Evolutionary conservation across 1,140 invertebrate species (phyloP), one percentile per base, ranked within the genome.

Genomic region (Philopotamus ludificatus): DNA sequence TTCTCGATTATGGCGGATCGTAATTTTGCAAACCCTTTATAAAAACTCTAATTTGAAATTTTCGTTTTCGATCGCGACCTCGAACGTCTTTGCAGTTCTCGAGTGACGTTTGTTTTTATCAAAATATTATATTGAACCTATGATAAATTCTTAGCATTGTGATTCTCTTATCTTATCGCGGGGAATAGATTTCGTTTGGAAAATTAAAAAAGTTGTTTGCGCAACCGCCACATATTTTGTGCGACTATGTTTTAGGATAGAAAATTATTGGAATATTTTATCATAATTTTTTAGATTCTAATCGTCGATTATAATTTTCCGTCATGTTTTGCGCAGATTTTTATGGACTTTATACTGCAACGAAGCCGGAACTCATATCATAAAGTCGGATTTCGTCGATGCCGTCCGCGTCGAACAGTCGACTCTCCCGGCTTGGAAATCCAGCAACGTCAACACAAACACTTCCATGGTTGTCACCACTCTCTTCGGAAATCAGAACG

Each of bases 291-390:
- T n/a, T n/a, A n/a, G n/a, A n/a, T n/a, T n/a, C n/a, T n/a, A n/a
- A n/a, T n/a, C n/a, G n/a, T n/a, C n/a, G 15, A 49, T 49, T 49
- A 21, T 45, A 2, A 47, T 60, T 18, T 26, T 15, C 39, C 34
- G 49, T 10, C 26, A 51, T 65, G 25, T 47, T 72, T 65, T 71
- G 75, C 74, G 76, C 77, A 81, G 85, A 85, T 93, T 93, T 77
- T 80, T 94, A 25, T 94, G 91, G 85, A 89, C 88, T 34, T 78
- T 94, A n/a, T 94, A 93, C 77, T 86, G 88, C 49, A 92, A 91
- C 49, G 91, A 93, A 71, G 83, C 83, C 68, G 88, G 87, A 47
- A 86, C 83, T n/a, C 85, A 87, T 72, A 88, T 94, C 25, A 80
- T 85, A 44, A 88, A 88, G 73, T 84, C 85, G 68, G 91, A 93